Percentiles rank a stretch among this genome's conserved stretches.
phyloP scores from a whole-genome alignment of 2,888 invertebrate genomes.

The Tanaodytes sp. region DNA sequence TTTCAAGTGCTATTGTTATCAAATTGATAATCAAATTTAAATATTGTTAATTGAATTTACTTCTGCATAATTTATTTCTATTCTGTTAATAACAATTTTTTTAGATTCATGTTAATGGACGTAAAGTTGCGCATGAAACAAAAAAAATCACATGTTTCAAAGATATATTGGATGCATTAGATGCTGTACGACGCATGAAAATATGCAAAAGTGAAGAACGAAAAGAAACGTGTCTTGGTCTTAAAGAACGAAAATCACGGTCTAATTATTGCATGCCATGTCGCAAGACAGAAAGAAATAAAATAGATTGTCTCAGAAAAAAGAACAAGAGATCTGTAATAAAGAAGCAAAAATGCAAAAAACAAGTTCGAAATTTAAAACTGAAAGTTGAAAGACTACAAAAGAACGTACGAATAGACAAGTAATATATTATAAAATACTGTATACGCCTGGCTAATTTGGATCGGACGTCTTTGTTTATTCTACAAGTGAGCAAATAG shows the following conservation, averaged over 20 bases:
- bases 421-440: too few species aligned
- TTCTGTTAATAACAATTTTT: neutral
- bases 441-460: too few species aligned
- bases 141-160: conserved; percentile 16
- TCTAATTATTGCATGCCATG: conserved; percentile 3
- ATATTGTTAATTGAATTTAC: too few species aligned
- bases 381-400: conserved; percentile 3
- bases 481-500: too few species aligned
- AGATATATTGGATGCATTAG: conserved; percentile 1
- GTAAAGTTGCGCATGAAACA: neutral
- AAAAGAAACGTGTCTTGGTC: conserved; percentile 5
- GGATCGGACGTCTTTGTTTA: too few species aligned
- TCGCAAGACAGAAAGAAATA: neutral
- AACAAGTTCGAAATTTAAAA: conserved; percentile 8
- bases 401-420: conserved; percentile 1
- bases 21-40: neutral
- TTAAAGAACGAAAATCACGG: neutral
- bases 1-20: neutral
- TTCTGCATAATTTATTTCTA: too few species aligned
- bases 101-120: conserved; percentile 19
- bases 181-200: conserved; percentile 1
- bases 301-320: neutral
- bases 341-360: conserved; percentile 3
- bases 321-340: conserved; percentile 2
- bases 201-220: conserved; percentile 18